Evolutionary conservation across 2,113 vertebrate genomes (phyloP).

Genomic region (Hydrochoerus hydrochaeris): DNA sequence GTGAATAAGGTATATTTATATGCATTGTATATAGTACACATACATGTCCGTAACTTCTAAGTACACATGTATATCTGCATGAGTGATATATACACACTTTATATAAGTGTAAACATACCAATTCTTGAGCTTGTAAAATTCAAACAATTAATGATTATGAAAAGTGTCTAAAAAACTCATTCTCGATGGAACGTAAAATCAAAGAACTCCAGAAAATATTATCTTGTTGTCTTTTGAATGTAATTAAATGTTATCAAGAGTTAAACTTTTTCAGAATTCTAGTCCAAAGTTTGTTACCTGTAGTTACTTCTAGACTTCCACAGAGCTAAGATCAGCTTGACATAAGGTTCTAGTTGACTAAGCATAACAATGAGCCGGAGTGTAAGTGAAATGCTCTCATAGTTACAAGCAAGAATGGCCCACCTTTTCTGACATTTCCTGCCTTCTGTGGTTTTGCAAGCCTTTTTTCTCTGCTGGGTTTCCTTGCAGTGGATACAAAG

Average conservation of each 20-base stretch:
- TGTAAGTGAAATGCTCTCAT: slow-evolving; percentile 70
- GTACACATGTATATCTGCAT: too few species aligned
- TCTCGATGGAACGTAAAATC: background rate
- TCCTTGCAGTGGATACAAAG: slow-evolving; percentile 83
- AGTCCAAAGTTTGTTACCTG: slow-evolving; percentile 59
- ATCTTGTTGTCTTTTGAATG: background rate
- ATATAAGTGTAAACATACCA: background rate
- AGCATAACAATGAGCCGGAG: slow-evolving; percentile 78
- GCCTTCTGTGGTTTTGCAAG: slow-evolving; percentile 76
- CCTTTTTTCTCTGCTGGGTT: slow-evolving; percentile 85
- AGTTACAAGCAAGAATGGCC: slow-evolving; percentile 80
- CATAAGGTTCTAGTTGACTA: slow-evolving; percentile 75
- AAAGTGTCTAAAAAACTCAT: background rate
- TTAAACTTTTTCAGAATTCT: slow-evolving; percentile 11
- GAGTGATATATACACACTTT: background rate
- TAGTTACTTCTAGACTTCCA: slow-evolving; percentile 66
- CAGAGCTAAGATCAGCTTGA: slow-evolving; percentile 76
- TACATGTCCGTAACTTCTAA: rapidly evolving
- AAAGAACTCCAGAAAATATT: background rate
- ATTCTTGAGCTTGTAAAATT: background rate
- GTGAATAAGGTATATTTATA: background rate
- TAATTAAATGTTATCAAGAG: background rate
- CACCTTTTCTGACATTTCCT: slow-evolving; percentile 86
- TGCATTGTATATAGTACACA: background rate
- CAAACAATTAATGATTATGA: background rate